phyloP scores from a whole-genome alignment of 2,797 vertebrate species.

The Epinephelus malabaricus region DNA sequence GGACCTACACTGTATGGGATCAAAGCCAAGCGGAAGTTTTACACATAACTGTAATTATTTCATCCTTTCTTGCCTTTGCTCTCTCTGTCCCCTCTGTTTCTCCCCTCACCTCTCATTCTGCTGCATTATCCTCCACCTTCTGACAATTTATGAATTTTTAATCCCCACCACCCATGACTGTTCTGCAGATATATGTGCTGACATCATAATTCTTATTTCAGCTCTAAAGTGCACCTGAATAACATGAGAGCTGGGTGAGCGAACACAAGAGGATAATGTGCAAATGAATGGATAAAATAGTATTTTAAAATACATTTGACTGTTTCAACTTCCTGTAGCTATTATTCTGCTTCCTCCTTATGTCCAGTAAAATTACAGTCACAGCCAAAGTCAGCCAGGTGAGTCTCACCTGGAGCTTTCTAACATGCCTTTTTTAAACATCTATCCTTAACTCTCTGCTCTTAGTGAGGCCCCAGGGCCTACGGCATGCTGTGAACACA shows the following conservation, averaged over 20 bases:
- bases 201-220: constrained; percentile 63
- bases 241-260: constrained; percentile 23
- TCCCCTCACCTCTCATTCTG: constrained; percentile 41
- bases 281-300: background rate
- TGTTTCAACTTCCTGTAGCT: background rate
- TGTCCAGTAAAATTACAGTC: background rate
- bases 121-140: constrained; percentile 50
- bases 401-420: constrained; percentile 1
- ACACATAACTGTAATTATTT: background rate
- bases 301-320: background rate
- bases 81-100: background rate
- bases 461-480: constrained; percentile 36
- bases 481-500: constrained; percentile 5
- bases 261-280: background rate
- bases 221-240: constrained; percentile 49
- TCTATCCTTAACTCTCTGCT: constrained; percentile 23
- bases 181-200: constrained; percentile 52
- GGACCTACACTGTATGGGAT: background rate
- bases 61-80: background rate
- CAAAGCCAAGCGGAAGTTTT: background rate
- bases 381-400: constrained; percentile 6
- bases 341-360: background rate
- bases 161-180: constrained; percentile 45
- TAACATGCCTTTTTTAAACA: background rate
- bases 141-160: constrained; percentile 70